phyloP scores from a whole-genome alignment of 2,797 vertebrate genomes.

The Alcedo atthis region DNA sequence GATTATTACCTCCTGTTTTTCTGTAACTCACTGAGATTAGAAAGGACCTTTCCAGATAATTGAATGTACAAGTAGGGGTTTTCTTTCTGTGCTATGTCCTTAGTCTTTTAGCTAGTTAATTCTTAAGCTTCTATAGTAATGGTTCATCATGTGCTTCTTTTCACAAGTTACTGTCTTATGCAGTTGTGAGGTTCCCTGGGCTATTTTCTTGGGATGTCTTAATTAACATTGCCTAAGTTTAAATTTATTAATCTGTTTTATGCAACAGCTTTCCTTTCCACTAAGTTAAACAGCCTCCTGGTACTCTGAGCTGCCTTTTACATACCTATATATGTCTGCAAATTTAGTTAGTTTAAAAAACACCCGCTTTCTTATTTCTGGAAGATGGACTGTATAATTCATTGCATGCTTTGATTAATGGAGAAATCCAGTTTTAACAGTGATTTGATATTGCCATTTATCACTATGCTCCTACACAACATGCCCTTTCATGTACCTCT shows the following conservation, averaged over 20 bases:
- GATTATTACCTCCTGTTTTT: background rate
- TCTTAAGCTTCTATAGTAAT: background rate
- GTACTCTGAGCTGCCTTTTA: background rate
- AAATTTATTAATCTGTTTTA: background rate
- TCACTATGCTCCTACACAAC: background rate
- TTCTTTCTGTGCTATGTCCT: background rate
- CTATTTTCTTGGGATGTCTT: background rate
- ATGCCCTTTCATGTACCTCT: background rate
- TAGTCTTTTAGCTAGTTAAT: slow-evolving; percentile 5
- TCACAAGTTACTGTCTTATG: background rate
- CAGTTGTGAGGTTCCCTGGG: background rate
- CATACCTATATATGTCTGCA: background rate
- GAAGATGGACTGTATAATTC: background rate
- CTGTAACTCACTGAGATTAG: background rate
- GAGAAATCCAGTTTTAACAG: background rate
- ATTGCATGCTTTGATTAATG: background rate
- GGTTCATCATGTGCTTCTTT: background rate
- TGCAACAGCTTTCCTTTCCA: background rate
- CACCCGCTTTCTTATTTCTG: background rate
- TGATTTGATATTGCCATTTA: background rate
- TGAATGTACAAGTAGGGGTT: background rate
- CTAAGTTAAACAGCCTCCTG: background rate
- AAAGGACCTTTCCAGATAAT: background rate
- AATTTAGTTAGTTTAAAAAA: background rate
- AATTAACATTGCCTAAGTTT: background rate